Base-by-base conservation (phyloP, 1,140 invertebrate genomes). In the Eumeta japonica region DNA sequence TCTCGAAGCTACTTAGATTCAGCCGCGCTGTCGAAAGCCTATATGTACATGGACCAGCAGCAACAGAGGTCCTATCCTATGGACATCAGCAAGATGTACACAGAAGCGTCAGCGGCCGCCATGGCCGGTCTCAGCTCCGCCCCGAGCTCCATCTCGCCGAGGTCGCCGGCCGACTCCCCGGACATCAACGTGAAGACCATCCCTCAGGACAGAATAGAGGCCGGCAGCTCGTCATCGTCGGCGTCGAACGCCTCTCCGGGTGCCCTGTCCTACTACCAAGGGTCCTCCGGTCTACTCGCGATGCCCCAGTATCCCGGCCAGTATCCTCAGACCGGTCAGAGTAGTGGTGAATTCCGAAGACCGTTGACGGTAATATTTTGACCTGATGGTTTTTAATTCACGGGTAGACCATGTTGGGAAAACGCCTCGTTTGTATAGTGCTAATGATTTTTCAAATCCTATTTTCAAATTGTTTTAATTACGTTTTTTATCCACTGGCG, bases 291-390 rank as follows among this genome's bases (percentile, higher is more conserved):
- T 19, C 59, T 83, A 16, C 58, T 77, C 3, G 80, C 84, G 14
- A 83, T 85, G 76, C 78, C 80, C 0, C 84, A 84, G 39, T 85
- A 85, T 55, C 61, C 78, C 10, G 79, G 78, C 7, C 83, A 82
- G 51, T 83, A 82, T 55, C 62, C 78, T 1, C 73, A 76, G 17
- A 59, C 54, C 24, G 55, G 64, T 15, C 78, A 77, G 46, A 58
- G 51, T 20, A 63, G 73, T 16, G 76, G 81, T 12, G 89, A 90
- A 54, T 90, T 89, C 64, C 76, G 88, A 37, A 79, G 88, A 55
- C 89, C 89, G 1, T 66, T 91, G 9, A 87, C 88, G 20, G 88
- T 91, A 41, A 89, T 91, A 80, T 90, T 90, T 80, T 92, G 88
- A 90, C 87, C 86, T 80, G 83, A 86, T 52, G 55, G 53, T 46